These are phyloP conservation scores for Mesochorus sp. DNA, from an alignment of 2,888 invertebrate genomes.

Conservation along the genomic window DNA sequence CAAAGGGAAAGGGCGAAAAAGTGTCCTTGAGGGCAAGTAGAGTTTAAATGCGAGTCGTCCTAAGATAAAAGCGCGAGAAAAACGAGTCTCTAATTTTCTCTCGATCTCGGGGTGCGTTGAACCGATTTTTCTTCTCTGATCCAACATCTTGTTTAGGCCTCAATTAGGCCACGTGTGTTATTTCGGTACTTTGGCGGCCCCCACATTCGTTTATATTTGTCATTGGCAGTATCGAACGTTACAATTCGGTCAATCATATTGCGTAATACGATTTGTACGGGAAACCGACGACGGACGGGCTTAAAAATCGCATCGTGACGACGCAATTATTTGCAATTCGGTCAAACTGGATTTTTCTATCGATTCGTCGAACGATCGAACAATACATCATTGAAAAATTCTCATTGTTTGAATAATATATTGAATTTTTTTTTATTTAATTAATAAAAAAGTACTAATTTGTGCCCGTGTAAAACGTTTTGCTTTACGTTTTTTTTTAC, in stretches of 20 bases:
- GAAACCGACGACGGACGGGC: not conserved
- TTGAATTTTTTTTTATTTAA: too few relatives aligned
- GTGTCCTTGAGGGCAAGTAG: conserved; percentile 67
- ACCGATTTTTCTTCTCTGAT: conserved; percentile 61
- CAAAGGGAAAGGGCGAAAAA: conserved; percentile 11
- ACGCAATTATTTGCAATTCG: too few relatives aligned
- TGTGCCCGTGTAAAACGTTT: too few relatives aligned
- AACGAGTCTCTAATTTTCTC: too few relatives aligned
- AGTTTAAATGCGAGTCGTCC: conserved; percentile 74
- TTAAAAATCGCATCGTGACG: not conserved
- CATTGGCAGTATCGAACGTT: conserved; percentile 77
- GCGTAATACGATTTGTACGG: not conserved
- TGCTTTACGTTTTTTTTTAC: too few relatives aligned
- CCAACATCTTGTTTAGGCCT: conserved; percentile 30
- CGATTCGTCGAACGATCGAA: conserved; percentile 22
- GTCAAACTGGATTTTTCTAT: too few relatives aligned
- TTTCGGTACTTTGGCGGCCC: conserved; percentile 70
- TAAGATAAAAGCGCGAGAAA: conserved; percentile 77
- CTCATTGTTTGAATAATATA: too few relatives aligned
- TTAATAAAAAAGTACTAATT: too few relatives aligned
- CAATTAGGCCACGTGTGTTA: conserved; percentile 65
- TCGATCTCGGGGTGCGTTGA: conserved; percentile 64
- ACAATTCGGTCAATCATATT: conserved; percentile 37
- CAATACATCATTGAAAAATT: too few relatives aligned
- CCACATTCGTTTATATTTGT: conserved; percentile 78